Evolutionary conservation across 2,888 invertebrate genomes (phyloP).

Genomic region (Sturmia bella): DNA sequence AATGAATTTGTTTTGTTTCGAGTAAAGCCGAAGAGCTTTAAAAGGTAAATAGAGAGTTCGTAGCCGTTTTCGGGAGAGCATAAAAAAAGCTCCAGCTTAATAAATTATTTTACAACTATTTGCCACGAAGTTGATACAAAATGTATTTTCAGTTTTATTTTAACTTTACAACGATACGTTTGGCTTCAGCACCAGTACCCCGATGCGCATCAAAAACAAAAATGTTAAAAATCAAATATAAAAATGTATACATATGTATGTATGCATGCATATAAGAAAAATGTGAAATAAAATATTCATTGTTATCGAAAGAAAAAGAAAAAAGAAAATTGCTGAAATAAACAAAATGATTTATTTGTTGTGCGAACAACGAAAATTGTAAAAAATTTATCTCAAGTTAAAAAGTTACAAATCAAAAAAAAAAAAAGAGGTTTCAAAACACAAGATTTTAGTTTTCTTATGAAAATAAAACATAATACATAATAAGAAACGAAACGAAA

Average conservation of each 20-base stretch:
- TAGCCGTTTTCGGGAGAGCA: not conserved
- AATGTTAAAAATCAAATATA: not conserved
- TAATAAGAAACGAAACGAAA: not conserved
- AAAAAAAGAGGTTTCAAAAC: not conserved
- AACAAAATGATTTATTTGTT: too few species aligned
- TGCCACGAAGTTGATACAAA: not conserved
- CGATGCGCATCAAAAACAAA: constrained; percentile 10
- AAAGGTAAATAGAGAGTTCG: constrained; percentile 31
- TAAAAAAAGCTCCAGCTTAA: constrained; percentile 25
- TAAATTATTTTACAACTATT: constrained; percentile 39
- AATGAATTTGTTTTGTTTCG: not conserved
- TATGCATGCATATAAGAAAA: not conserved
- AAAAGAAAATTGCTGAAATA: not conserved
- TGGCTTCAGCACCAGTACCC: constrained; percentile 36
- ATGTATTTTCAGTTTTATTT: constrained; percentile 61
- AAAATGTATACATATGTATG: too few species aligned
- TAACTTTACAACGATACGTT: constrained; percentile 59
- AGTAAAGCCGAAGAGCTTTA: constrained; percentile 32
- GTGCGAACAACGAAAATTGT: not conserved
- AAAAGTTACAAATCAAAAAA: not conserved
- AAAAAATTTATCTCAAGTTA: constrained; percentile 1
- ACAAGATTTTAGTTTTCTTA: not conserved
- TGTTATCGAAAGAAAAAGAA: not conserved
- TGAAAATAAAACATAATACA: not conserved
- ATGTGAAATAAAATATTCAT: not conserved